phyloP scores from a whole-genome alignment of 2,888 invertebrate species.

The Epicampocera succincta region DNA sequence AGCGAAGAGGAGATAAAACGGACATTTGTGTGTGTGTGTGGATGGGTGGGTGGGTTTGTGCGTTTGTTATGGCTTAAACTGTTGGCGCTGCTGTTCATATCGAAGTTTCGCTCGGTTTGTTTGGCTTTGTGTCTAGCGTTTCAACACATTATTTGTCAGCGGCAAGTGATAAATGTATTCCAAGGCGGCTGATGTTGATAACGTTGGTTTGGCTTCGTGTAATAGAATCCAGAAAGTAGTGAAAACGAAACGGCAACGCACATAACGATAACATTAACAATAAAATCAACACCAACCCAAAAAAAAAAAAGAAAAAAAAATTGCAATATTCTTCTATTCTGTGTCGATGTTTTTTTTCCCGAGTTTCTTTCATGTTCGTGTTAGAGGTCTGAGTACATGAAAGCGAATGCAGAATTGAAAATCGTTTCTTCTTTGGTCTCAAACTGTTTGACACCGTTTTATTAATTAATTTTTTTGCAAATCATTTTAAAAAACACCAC shows the following conservation, averaged over 20 bases:
- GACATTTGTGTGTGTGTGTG: neutral
- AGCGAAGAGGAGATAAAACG: neutral
- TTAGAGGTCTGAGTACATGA: neutral
- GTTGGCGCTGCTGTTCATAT: neutral
- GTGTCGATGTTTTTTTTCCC: no score
- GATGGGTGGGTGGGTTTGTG: neutral
- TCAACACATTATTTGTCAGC: conserved; percentile 65
- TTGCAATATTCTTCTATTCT: no score
- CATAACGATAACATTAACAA: conserved; percentile 1
- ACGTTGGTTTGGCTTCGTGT: neutral
- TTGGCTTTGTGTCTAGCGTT: conserved; percentile 29
- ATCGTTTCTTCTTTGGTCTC: neutral
- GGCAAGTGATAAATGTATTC: conserved; percentile 64
- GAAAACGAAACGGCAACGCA: neutral
- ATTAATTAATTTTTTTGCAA: conserved; percentile 32
- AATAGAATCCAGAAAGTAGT: neutral
- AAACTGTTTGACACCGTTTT: conserved; percentile 32
- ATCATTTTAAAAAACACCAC: no score
- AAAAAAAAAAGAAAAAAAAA: neutral
- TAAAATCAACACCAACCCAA: conserved; percentile 31
- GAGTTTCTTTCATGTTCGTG: no score
- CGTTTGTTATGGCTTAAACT: conserved; percentile 1
- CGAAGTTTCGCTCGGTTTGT: neutral
- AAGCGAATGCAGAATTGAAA: neutral
- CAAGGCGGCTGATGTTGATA: conserved; percentile 6